Evolutionary conservation across 2,113 vertebrate genomes (phyloP).

Genomic region (Bufo bufo): DNA sequence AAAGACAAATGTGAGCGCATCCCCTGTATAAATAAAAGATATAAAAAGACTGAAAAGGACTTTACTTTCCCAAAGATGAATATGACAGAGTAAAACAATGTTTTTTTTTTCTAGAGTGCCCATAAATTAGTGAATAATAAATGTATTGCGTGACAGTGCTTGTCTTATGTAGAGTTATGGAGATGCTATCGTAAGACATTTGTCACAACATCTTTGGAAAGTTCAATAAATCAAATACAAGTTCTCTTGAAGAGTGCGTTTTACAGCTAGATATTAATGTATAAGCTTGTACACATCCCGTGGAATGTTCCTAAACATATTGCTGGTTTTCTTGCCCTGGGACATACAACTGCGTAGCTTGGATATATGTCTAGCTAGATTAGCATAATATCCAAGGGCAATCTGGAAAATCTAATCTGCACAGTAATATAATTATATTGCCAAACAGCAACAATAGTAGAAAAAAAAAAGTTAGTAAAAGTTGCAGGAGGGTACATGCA

Average conservation of each 20-base stretch:
- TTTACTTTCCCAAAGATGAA: background rate
- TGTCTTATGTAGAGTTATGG: background rate
- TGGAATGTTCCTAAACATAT: background rate
- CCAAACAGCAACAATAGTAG: background rate
- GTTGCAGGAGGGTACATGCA: background rate
- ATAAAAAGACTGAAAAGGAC: background rate
- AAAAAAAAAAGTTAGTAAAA: background rate
- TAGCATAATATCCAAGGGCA: background rate
- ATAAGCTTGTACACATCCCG: background rate
- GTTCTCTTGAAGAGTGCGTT: background rate
- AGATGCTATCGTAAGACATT: background rate
- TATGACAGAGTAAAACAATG: background rate
- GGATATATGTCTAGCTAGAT: background rate
- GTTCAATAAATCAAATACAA: constrained; percentile 8
- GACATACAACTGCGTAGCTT: background rate
- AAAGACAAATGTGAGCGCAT: background rate
- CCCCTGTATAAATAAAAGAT: background rate
- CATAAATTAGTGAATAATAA: constrained; percentile 10
- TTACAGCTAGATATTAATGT: background rate
- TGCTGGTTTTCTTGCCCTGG: background rate
- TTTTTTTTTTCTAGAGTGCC: background rate
- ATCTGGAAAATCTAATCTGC: background rate
- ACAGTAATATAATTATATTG: background rate
- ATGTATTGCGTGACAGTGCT: background rate
- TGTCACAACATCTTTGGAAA: background rate